These are phyloP conservation scores for Drosophila melanocephala DNA, from an alignment of 2,888 invertebrate species.

Conservation along the genomic window DNA sequence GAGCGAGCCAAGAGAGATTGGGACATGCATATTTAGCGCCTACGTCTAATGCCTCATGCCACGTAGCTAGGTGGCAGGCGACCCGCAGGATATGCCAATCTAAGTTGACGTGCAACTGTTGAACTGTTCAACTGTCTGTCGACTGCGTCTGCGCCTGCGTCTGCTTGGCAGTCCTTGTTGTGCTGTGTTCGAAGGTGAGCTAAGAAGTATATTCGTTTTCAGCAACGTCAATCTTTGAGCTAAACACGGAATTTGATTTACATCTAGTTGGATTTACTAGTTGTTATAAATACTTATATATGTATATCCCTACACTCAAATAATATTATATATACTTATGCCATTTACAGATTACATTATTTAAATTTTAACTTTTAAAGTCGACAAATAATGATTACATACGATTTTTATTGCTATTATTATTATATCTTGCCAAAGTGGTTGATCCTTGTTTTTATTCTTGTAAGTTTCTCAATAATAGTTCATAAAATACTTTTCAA, in stretches of 20 bases:
- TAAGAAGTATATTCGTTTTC: not conserved
- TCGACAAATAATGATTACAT: not conserved
- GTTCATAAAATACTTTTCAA: not conserved
- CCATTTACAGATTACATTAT: no score
- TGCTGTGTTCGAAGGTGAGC: not conserved
- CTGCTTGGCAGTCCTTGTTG: conserved; percentile 9
- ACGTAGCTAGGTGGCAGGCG: conserved; percentile 3
- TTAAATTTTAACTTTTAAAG: no score
- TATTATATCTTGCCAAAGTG: not conserved
- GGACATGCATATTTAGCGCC: conserved; percentile 61
- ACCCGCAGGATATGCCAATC: conserved; percentile 65
- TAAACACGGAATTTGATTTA: no score
- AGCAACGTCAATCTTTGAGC: not conserved
- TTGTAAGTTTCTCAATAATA: not conserved
- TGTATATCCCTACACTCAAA: not conserved
- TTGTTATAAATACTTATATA: not conserved
- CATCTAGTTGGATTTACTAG: no score
- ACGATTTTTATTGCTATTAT: not conserved
- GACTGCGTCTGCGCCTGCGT: no score
- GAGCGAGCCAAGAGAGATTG: not conserved
- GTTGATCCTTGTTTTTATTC: not conserved
- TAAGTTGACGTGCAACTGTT: conserved; percentile 51
- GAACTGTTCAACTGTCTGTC: conserved; percentile 43
- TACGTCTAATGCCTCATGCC: conserved; percentile 25
- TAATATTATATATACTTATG: not conserved